Evolutionary conservation across 2,797 vertebrate genomes (phyloP).

Genomic region (Otolemur crassicaudatus): DNA sequence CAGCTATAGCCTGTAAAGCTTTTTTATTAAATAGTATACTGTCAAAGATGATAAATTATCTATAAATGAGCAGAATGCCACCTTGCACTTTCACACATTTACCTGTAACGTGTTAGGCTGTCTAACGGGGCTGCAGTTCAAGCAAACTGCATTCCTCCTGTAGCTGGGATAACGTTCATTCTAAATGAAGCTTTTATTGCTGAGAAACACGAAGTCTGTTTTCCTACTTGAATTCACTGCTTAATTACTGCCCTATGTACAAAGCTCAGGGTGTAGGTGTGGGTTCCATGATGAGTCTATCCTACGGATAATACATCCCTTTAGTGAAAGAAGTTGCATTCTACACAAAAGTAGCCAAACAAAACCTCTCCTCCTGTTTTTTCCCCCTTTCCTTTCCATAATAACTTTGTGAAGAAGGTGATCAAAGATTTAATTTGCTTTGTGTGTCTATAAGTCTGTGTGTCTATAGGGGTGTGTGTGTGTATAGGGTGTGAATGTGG

Average conservation of each 20-base stretch:
- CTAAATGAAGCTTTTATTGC: constrained; percentile 46
- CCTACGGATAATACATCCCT: neutral
- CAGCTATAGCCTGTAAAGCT: constrained; percentile 41
- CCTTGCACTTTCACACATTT: constrained; percentile 63
- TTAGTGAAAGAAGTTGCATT: constrained; percentile 16
- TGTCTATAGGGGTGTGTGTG: neutral
- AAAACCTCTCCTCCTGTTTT: neutral
- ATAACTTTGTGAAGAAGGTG: neutral
- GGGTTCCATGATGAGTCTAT: constrained; percentile 35
- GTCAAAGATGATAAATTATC: constrained; percentile 47
- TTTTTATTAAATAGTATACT: constrained; percentile 68
- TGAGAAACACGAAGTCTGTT: constrained; percentile 41
- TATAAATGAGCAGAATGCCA: constrained; percentile 60
- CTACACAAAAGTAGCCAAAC: constrained; percentile 7
- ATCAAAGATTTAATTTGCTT: constrained; percentile 42
- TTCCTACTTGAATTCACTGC: constrained; percentile 51
- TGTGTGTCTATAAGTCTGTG: neutral
- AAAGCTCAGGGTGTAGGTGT: neutral
- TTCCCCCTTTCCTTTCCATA: neutral
- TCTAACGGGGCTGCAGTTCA: neutral
- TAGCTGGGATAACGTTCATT: neutral
- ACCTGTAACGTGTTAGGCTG: neutral
- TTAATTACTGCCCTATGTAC: constrained; percentile 69
- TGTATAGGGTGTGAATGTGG: neutral
- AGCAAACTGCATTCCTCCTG: constrained; percentile 34